Base-by-base conservation (phyloP, 2,888 invertebrate genomes). In the Megaustenia siamemsis region DNA sequence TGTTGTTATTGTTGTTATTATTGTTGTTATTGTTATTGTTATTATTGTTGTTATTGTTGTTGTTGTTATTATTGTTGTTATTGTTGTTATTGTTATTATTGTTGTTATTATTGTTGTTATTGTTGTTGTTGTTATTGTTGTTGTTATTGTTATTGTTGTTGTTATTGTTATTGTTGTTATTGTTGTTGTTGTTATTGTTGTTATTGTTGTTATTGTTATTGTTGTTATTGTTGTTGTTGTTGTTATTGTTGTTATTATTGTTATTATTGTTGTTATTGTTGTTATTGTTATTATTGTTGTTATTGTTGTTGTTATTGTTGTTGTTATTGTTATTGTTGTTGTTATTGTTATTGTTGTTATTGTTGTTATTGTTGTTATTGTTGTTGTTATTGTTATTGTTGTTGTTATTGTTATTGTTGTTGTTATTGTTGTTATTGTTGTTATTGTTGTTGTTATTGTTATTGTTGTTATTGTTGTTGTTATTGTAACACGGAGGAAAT, bases 151-250 rank as follows among this genome's bases (percentile, higher is more conserved):
- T 71, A 38, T 38, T 71, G 40, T 38, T 71, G 71, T 38, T 71
- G 40, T 38, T 71, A 24, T 63, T 60, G 10, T 38, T 60, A 32
- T 63, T 60, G 32, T 63, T 49, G 40, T 38, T 71, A 24, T 38
- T 71, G 40, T 38, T 71, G 32, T 24, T 71, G 71, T 38, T 71
- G 35, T 38, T 71, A 38, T 38, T 71, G 35, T 38, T 71, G 35
- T 38, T 71, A 71, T 38, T 71, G 40, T 24, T 71, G 32, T 71
- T 35, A 71, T 38, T 71, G 40, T 24, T 71, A 71, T 71, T 35
- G 21, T 63, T 43, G 21, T 63, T 43, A 24, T 63, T 43, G 32
- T 38, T 71, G 24, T 38, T 71, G 35, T 38, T 71, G 32, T 38
- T 71, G 35, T 24, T 71, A 32, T 38, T 71, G 35, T 38, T 71